phyloP scores from a whole-genome alignment of 2,888 invertebrate species.

The Dione vanillae region DNA sequence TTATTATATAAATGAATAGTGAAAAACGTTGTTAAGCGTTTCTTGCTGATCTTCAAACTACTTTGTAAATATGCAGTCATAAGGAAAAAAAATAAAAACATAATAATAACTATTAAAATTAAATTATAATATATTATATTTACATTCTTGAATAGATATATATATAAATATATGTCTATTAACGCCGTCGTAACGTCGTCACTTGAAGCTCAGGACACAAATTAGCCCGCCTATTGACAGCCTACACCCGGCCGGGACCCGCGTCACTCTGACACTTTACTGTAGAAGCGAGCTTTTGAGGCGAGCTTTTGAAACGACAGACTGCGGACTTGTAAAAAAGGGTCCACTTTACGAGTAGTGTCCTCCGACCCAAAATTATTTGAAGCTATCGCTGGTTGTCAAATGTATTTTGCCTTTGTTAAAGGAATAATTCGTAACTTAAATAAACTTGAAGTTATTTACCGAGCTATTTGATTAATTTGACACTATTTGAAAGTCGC shows the following conservation, averaged over 20 bases:
- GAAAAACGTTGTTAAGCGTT: too few relatives aligned
- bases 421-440: neutral
- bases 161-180: too few relatives aligned
- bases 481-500: neutral
- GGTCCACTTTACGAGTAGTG: neutral
- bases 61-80: too few relatives aligned
- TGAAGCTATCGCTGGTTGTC: neutral
- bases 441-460: neutral
- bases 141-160: too few relatives aligned
- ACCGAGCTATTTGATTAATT: neutral
- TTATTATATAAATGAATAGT: too few relatives aligned
- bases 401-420: neutral
- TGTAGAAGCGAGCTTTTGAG: constrained; percentile 2
- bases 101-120: too few relatives aligned
- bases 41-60: too few relatives aligned
- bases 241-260: neutral
- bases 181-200: too few relatives aligned
- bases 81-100: too few relatives aligned
- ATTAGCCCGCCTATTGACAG: constrained; percentile 1
- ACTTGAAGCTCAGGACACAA: neutral
- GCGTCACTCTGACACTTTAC: constrained; percentile 11
- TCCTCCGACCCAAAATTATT: neutral
- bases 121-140: too few relatives aligned
- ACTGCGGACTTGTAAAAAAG: constrained; percentile 4
- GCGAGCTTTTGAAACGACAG: constrained; percentile 5